Base-by-base conservation (phyloP, 2,797 vertebrate species). In the Chelonia mydas region DNA sequence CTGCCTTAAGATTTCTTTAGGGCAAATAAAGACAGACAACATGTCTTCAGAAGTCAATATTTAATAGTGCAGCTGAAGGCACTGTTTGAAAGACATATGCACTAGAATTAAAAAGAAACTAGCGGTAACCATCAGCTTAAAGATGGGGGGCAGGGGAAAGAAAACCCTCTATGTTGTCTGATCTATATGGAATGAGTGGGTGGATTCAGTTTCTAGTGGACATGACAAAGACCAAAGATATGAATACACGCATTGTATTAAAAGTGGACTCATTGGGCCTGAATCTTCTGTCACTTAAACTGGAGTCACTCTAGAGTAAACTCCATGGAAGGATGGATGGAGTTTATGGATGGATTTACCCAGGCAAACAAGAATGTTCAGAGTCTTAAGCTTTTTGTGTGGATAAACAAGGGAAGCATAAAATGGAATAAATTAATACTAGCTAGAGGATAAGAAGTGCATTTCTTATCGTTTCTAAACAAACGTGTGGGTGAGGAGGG, bases 21-120 rank as follows among this genome's bases (percentile, higher is more conserved):
- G 77, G 74, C 5, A 97, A 83, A 95, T 97, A 78, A 92, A 93
- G 94, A 91, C 82, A 84, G 83, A 91, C 25, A 95, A 84, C 7
- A 19, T 94, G 59, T 31, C 2, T 97, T 97, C 83, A 96, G 81
- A 94, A 90, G 45, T 90, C 41, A 95, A 1, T 68, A 92, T 92
- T 93, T 85, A 92, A 88, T 50, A 92, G 3, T 65, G 82, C 53
- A 89, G 76, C 57, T 87, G 16, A 84, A 93, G 79, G 16, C 5
- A 28, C 21, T 90, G 9, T 87, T 51, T 92, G 76, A 81, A 84
- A 96, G 89, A 74, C 7, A 0, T 9, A 89, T 86, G 31, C 80
- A 53, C 31, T 55, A 89, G 59, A 87, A 81, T 83, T 61, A 93
- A 89, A 94, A 86, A 68, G 31, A 91, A 65, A 79, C 27, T 89